Evolutionary conservation across 2,113 vertebrate genomes (phyloP).

Genomic region (Psilopsiagon aymara): DNA sequence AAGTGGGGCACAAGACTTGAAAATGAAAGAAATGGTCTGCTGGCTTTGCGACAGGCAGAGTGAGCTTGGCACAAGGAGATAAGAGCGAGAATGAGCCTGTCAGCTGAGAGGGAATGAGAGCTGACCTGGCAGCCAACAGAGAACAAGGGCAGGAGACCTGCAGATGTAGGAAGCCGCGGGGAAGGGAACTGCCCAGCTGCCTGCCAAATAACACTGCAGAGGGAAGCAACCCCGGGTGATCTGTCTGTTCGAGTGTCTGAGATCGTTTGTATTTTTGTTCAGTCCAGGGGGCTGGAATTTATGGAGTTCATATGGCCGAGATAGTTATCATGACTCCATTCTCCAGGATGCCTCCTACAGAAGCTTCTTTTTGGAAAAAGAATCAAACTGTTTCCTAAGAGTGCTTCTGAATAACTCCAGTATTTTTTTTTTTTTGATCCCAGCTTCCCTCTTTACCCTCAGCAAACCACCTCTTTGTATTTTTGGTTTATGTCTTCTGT

Average conservation of each 20-base stretch:
- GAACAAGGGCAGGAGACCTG: conserved; percentile 6
- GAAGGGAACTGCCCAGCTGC: conserved; percentile 50
- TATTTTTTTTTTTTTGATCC: not conserved
- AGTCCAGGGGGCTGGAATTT: not conserved
- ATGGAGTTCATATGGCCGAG: not conserved
- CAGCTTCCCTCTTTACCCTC: not conserved
- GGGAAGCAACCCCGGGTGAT: not conserved
- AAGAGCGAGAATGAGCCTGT: not conserved
- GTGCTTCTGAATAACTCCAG: not conserved
- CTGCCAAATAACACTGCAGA: conserved; percentile 31
- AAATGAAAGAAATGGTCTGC: not conserved
- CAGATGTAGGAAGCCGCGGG: conserved; percentile 36
- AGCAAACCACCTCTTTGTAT: not conserved
- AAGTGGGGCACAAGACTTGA: not conserved
- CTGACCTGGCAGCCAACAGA: not conserved
- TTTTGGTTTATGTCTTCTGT: not conserved
- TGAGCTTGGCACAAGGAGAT: not conserved
- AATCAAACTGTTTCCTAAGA: not conserved
- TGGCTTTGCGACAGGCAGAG: not conserved
- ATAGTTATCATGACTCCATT: not conserved
- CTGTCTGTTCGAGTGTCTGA: conserved; percentile 10
- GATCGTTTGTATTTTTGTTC: conserved; percentile 1
- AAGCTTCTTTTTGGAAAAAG: not conserved
- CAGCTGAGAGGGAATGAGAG: not conserved
- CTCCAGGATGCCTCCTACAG: not conserved